Conservation (phyloP, 2,888 invertebrate species). For the Scaptomyza tumidula region DNA sequence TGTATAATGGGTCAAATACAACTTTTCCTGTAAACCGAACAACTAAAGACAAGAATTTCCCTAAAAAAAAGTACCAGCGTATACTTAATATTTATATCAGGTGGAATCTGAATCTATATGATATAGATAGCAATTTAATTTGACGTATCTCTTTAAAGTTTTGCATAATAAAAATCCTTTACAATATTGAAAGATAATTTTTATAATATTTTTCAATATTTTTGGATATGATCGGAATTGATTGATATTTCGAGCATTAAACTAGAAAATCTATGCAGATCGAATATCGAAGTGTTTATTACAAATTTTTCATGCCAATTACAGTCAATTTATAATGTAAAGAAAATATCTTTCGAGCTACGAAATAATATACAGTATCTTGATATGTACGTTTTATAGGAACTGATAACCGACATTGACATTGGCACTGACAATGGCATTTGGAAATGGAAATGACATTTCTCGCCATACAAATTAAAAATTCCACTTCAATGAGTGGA, state of each 20-base stretch:
- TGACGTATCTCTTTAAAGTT: no score
- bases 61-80: no score
- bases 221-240: no score
- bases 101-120: no score
- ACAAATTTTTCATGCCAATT: conserved; percentile 17
- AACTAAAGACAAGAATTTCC: no score
- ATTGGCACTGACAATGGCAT: conserved; percentile 47
- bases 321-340: conserved; percentile 13
- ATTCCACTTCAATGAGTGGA: conserved; percentile 66
- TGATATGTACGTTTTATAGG: conserved; percentile 15
- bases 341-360: not conserved
- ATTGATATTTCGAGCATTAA: no score
- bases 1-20: no score
- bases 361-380: not conserved
- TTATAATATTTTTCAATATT: no score
- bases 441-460: conserved; percentile 30
- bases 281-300: conserved; percentile 1
- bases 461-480: conserved; percentile 69
- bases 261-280: not conserved
- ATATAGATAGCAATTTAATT: no score
- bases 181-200: no score
- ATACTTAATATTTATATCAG: not conserved
- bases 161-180: no score
- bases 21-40: no score
- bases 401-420: conserved; percentile 49